Conservation (phyloP, 2,888 invertebrate genomes). For the Seira ritae region DNA sequence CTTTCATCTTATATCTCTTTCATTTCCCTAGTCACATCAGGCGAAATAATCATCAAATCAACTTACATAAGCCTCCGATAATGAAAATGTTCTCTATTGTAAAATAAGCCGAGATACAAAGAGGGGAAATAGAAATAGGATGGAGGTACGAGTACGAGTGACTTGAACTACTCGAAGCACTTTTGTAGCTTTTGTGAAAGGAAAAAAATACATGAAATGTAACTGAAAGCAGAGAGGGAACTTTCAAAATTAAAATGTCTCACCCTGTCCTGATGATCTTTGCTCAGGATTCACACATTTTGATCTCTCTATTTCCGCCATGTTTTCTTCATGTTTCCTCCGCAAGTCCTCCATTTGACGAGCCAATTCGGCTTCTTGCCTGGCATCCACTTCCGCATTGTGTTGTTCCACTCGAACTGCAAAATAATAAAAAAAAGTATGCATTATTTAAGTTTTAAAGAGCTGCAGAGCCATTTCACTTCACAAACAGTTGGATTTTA, state of each 20-base stretch:
- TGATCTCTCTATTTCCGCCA: neutral
- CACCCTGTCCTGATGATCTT: neutral
- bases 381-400: slow-evolving; percentile 66
- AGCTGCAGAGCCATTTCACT: too few species aligned
- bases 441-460: too few species aligned
- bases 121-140: neutral
- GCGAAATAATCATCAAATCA: slow-evolving; percentile 65
- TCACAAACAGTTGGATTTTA: too few species aligned
- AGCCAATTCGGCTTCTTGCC: slow-evolving; percentile 26
- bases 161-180: neutral
- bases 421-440: slow-evolving; percentile 18
- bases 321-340: slow-evolving; percentile 12
- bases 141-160: neutral
- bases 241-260: slow-evolving; percentile 9
- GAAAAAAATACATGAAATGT: neutral
- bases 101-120: neutral
- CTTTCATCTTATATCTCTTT: slow-evolving; percentile 53
- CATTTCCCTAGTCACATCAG: slow-evolving; percentile 57
- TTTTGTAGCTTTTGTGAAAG: neutral
- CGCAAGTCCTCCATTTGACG: neutral
- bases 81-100: slow-evolving; percentile 43
- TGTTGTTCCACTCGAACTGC: slow-evolving; percentile 56
- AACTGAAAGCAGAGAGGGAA: neutral
- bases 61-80: slow-evolving; percentile 56
- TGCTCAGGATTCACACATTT: neutral